phyloP scores from a whole-genome alignment of 1,140 invertebrate genomes.

The Scylla paramamosain region DNA sequence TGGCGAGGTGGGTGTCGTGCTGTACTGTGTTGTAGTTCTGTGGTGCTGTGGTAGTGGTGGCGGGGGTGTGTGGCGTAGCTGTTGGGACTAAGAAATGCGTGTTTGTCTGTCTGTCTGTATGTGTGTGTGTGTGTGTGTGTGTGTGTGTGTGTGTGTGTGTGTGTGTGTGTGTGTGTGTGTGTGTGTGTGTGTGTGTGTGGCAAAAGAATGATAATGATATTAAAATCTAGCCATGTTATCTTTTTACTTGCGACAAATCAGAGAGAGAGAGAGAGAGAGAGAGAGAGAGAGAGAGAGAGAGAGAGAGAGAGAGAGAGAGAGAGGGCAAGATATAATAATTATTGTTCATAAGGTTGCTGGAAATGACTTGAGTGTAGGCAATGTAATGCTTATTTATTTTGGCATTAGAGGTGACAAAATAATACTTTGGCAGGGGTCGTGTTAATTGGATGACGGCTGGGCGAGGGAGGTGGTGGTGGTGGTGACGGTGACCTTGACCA shows the following conservation, averaged over 20 bases:
- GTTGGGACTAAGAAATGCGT: not conserved
- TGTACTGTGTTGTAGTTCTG: not conserved
- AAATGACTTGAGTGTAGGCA: no score
- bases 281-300: not conserved
- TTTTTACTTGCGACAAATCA: no score
- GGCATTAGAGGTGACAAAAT: not conserved
- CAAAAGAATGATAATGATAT: no score
- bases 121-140: not conserved
- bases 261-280: conserved; percentile 15
- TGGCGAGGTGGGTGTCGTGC: not conserved
- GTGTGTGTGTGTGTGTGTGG: not conserved
- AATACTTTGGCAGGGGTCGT: not conserved
- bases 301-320: no score
- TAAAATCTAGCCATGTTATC: no score
- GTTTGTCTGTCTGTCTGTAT: no score
- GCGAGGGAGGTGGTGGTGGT: not conserved
- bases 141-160: not conserved
- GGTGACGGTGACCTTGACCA: not conserved
- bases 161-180: not conserved
- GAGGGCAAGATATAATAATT: no score
- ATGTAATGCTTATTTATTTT: not conserved
- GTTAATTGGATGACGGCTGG: not conserved
- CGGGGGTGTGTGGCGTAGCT: not conserved
- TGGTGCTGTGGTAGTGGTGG: not conserved
- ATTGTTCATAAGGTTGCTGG: no score